These are phyloP conservation scores for Caracal caracal DNA, from an alignment of 2,113 vertebrate genomes.

Conservation along the genomic window DNA sequence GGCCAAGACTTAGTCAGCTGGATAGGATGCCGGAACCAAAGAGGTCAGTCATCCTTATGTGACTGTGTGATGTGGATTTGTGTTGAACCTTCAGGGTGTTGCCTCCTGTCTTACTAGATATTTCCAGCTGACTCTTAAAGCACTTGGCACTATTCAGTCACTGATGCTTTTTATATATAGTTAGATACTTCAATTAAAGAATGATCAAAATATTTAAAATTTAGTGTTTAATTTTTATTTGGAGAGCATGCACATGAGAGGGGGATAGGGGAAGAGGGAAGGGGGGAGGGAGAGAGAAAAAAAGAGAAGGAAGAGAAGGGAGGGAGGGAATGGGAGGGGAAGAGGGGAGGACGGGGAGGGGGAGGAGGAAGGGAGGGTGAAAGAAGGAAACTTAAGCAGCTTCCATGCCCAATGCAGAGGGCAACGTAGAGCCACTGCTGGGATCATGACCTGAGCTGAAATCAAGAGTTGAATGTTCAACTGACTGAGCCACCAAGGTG, in stretches of 20 bases:
- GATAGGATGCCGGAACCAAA: background rate
- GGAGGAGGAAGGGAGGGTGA: too few relatives aligned
- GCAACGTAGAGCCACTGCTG: too few relatives aligned
- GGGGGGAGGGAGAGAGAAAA: too few relatives aligned
- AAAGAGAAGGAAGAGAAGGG: too few relatives aligned
- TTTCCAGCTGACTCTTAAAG: background rate
- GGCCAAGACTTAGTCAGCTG: background rate
- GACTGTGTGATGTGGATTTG: background rate
- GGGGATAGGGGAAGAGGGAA: too few relatives aligned
- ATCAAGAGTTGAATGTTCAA: too few relatives aligned
- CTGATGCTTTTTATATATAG: background rate
- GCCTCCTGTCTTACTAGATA: background rate
- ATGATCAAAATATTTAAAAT: background rate
- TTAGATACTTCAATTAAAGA: background rate
- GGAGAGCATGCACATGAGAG: too few relatives aligned
- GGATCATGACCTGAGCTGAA: too few relatives aligned
- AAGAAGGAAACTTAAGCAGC: too few relatives aligned
- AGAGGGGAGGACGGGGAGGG: accelerated
- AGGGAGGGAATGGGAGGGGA: too few relatives aligned
- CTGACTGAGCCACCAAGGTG: too few relatives aligned
- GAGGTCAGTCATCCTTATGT: background rate
- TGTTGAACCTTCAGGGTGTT: background rate
- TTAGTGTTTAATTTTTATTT: background rate
- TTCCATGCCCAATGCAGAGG: too few relatives aligned
- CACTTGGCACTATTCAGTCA: background rate